Conservation (phyloP, 1,140 invertebrate species). For the Drosophila lacteicornis region DNA sequence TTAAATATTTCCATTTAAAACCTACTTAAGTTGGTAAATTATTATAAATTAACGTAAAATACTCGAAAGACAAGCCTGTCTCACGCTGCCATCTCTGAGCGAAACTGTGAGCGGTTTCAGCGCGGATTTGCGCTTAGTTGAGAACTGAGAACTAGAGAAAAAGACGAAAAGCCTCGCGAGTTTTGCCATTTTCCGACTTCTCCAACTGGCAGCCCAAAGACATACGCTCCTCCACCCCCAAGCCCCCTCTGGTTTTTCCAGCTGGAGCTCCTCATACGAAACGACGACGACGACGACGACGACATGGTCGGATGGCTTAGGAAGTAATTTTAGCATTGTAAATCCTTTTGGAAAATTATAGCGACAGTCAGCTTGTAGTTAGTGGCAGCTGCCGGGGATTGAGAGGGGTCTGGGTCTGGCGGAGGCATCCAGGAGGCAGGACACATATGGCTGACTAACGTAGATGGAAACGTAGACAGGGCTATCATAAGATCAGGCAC, state of each 20-base stretch:
- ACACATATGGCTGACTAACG: slow-evolving; percentile 34
- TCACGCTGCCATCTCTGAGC: slow-evolving; percentile 18
- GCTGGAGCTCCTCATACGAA: slow-evolving; percentile 39
- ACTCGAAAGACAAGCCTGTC: too few species aligned
- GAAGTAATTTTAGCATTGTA: slow-evolving; percentile 82
- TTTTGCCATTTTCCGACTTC: slow-evolving; percentile 39
- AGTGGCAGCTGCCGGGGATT: slow-evolving; percentile 59
- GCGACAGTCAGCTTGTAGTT: slow-evolving; percentile 81
- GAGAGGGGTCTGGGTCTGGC: not conserved
- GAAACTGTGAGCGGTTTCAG: slow-evolving; percentile 45
- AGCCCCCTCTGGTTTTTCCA: not conserved
- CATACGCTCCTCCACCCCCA: too few species aligned
- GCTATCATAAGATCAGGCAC: slow-evolving; percentile 77
- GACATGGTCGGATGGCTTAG: slow-evolving; percentile 81
- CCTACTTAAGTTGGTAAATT: not conserved
- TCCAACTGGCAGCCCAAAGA: not conserved
- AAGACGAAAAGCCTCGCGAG: slow-evolving; percentile 47
- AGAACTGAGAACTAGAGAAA: slow-evolving; percentile 61
- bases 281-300: slow-evolving; percentile 51
- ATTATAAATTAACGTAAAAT: not conserved
- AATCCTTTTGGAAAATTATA: slow-evolving; percentile 82
- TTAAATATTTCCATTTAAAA: not conserved
- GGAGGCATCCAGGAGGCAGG: slow-evolving; percentile 3
- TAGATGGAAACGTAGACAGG: slow-evolving; percentile 41
- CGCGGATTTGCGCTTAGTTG: slow-evolving; percentile 72